Evolutionary conservation across 2,113 vertebrate species (phyloP).

Genomic region (Odontophorus gujanensis): DNA sequence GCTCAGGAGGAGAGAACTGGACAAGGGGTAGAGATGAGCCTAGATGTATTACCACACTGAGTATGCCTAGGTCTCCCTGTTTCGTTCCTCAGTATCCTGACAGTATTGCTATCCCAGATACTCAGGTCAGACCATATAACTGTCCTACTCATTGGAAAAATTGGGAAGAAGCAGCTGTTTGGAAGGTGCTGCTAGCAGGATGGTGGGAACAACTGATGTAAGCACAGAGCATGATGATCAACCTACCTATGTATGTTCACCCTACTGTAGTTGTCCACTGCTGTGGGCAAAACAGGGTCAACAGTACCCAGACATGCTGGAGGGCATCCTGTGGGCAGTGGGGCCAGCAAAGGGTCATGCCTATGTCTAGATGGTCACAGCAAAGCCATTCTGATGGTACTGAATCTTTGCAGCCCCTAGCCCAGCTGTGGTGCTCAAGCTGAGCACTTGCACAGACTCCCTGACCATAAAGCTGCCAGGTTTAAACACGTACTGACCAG

Average conservation of each 20-base stretch:
- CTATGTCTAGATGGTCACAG: neutral
- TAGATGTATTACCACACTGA: neutral
- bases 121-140: neutral
- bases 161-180: neutral
- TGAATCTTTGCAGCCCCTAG: neutral
- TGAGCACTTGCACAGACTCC: neutral
- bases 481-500: neutral
- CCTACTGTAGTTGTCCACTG: neutral
- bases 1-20: neutral
- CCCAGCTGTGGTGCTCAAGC: neutral
- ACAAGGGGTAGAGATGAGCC: neutral
- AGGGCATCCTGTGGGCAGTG: neutral
- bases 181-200: neutral
- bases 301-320: neutral
- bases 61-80: neutral
- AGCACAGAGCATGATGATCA: neutral
- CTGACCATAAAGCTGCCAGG: neutral
- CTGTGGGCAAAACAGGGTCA: neutral
- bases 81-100: neutral
- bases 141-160: neutral
- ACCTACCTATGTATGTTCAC: neutral
- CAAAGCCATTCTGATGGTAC: neutral
- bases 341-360: neutral
- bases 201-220: neutral
- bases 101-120: rapidly evolving